Base-by-base conservation (phyloP, 2,797 vertebrate species). In the Potorous gilbertii region DNA sequence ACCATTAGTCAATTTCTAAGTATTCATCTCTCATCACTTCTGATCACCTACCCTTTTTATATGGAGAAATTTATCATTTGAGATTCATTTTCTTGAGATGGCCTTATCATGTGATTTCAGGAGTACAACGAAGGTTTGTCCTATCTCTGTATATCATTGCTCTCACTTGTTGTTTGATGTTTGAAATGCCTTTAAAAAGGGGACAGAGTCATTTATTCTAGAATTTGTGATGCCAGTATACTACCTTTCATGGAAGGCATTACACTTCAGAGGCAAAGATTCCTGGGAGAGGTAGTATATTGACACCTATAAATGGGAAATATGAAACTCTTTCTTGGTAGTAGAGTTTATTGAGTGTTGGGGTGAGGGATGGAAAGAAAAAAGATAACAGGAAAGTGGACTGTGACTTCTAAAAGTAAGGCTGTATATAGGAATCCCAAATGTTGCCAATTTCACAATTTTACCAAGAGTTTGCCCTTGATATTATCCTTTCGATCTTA, bases 171-270 rank as follows among this genome's bases (percentile, higher is more conserved):
- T 90, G 27, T 57, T 40, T 89, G 94, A 87, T 50, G 16, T 66
- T 90, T 92, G 62, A 93, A 96, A 87, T 89, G 31, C 54, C 54
- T 55, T 87, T 93, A 90, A 94, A 56, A 50, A 1, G n/a, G n/a
- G 5, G 46, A 13, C 18, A 13, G 16, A 56, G 5, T 81, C 18
- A 93, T 94, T 4, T 55, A 91, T 94, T 90, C 31, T 34, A 55
- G 62, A 93, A 90, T 91, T 56, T 56, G 40, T 87, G 24, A 50
- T 87, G 21, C 27, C 40, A 46, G 4, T 46, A 46, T 81, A 16
- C 16, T 46, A 87, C 74, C 10, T 87, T 27, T 87, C 21, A 46
- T 46, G 12, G 40, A 46, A 50, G 3, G 9, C 9, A 46, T 50
- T 87, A 40, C 1, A 87, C 24, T 87, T 87, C 13, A 87, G 50